These are phyloP conservation scores for Hypena proboscidalis DNA, from an alignment of 2,888 invertebrate genomes.

Conservation along the genomic window DNA sequence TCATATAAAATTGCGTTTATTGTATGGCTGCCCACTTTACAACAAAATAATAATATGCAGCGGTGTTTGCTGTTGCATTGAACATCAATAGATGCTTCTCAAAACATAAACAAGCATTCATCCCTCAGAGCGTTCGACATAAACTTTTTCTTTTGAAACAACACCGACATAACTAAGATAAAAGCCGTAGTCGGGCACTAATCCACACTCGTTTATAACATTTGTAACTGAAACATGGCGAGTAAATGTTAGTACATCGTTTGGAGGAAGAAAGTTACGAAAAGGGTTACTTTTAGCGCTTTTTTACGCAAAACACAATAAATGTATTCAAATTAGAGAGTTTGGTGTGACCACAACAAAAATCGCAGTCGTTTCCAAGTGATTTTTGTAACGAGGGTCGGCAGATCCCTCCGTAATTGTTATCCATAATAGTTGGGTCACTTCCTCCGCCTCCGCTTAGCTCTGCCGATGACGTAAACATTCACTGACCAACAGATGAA, in stretches of 20 bases:
- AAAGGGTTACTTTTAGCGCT: slow-evolving; percentile 40
- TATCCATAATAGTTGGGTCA: slow-evolving; percentile 50
- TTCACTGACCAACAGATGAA: slow-evolving; percentile 44
- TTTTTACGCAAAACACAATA: slow-evolving; percentile 42
- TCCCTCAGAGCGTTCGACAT: slow-evolving; percentile 3
- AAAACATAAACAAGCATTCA: slow-evolving; percentile 27
- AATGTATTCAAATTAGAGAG: slow-evolving; percentile 46
- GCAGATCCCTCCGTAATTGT: slow-evolving; percentile 54
- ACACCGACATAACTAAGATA: background rate
- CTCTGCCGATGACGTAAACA: slow-evolving; percentile 50
- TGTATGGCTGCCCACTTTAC: slow-evolving; percentile 31
- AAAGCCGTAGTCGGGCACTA: background rate
- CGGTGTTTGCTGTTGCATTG: slow-evolving; percentile 34
- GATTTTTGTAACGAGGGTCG: slow-evolving; percentile 52
- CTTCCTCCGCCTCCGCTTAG: slow-evolving; percentile 29
- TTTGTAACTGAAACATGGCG: slow-evolving; percentile 24
- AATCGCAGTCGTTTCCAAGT: slow-evolving; percentile 56
- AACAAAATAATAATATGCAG: slow-evolving; percentile 38
- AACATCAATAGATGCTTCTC: slow-evolving; percentile 44
- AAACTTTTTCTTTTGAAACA: too few species aligned
- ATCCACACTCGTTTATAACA: background rate
- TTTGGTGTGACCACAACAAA: slow-evolving; percentile 47
- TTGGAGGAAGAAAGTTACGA: slow-evolving; percentile 21
- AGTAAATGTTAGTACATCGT: slow-evolving; percentile 24
- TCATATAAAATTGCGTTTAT: slow-evolving; percentile 34